A percentile compares a stretch with the other conserved stretches of the same genome.
These are phyloP conservation scores for Montipora cactus DNA, from an alignment of 64 coral and sea anemone species.

Conservation along the genomic window DNA sequence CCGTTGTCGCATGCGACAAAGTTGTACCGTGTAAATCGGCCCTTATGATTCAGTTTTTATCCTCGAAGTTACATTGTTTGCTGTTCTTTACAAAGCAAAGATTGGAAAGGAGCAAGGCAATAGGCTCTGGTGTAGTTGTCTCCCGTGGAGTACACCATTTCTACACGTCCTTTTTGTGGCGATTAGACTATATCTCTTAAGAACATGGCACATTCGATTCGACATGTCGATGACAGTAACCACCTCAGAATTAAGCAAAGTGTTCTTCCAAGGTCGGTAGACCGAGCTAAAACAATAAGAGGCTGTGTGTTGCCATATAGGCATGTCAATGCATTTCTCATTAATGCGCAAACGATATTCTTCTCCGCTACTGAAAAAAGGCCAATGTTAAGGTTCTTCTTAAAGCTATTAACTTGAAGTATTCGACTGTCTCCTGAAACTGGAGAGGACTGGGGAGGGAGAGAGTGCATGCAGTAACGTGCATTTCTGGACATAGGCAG, in stretches of 20 bases:
- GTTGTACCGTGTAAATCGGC: too few relatives aligned
- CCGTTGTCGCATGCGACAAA: too few relatives aligned
- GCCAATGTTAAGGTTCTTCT: neutral
- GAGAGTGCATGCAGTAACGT: too few relatives aligned
- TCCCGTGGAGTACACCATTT: neutral
- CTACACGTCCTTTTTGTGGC: too few relatives aligned
- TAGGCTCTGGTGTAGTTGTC: slow-evolving; percentile 11
- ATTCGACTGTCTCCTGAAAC: neutral
- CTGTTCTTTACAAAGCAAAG: slow-evolving; percentile 35
- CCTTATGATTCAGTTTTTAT: neutral
- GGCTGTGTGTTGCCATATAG: neutral
- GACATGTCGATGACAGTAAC: neutral
- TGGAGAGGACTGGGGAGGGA: neutral
- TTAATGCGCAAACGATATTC: neutral
- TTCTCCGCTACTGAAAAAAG: neutral
- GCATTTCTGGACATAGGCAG: too few relatives aligned
- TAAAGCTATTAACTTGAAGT: neutral
- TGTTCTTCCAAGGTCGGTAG: neutral
- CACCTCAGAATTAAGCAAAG: neutral
- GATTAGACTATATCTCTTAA: neutral
- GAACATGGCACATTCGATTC: neutral
- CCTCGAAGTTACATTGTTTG: neutral
- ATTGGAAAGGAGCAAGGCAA: neutral
- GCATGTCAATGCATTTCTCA: slow-evolving; percentile 4
- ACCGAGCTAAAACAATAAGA: neutral